These are phyloP conservation scores for Tetanocera ferruginea DNA, from an alignment of 2,888 invertebrate species.

Conservation along the genomic window DNA sequence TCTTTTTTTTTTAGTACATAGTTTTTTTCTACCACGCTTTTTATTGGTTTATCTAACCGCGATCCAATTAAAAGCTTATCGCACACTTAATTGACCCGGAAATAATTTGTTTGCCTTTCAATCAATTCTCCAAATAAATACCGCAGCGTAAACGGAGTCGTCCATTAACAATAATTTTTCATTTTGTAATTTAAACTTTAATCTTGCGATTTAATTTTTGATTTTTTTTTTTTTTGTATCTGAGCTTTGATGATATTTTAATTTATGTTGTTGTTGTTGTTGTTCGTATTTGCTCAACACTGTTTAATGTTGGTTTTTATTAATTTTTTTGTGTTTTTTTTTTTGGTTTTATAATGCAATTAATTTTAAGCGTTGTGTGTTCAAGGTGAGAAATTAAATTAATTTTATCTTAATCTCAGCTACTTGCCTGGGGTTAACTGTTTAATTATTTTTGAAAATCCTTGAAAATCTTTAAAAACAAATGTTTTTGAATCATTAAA, in stretches of 20 bases:
- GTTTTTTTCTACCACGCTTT: not conserved
- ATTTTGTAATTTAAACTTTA: constrained; percentile 4
- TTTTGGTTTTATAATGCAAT: no score
- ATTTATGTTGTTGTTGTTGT: no score
- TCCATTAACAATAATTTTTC: not conserved
- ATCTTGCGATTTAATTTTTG: constrained; percentile 4
- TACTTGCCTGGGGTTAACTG: no score
- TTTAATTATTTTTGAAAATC: no score
- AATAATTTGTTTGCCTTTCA: constrained; percentile 12
- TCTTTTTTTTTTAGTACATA: not conserved
- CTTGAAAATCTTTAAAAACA: no score
- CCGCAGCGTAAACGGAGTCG: not conserved
- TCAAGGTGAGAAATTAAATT: no score
- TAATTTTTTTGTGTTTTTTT: no score
- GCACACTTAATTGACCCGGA: constrained; percentile 25
- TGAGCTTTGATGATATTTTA: not conserved
- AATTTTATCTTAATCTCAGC: no score
- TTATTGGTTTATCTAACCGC: not conserved
- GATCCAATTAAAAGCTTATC: not conserved
- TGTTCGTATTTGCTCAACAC: not conserved
- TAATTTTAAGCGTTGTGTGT: no score
- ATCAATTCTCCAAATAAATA: not conserved
- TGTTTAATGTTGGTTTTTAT: not conserved
- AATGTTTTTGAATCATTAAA: no score
- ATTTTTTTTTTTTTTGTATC: not conserved